Evolutionary conservation across 2,888 invertebrate species (phyloP).

Genomic region (Nyleta sp.): DNA sequence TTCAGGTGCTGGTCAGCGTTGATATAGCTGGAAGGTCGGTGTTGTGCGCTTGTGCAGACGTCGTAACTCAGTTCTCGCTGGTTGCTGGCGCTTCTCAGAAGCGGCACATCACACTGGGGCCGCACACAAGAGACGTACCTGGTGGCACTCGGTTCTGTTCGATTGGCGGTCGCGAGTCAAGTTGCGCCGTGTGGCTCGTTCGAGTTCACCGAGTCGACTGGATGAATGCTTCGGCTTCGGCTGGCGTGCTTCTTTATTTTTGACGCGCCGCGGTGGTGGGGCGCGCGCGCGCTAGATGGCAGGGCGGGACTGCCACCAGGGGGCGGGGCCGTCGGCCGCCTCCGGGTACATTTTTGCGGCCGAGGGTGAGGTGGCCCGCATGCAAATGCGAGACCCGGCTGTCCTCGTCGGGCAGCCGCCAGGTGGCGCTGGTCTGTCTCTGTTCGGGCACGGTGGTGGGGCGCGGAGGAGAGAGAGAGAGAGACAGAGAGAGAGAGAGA

Average conservation of each 20-base stretch:
- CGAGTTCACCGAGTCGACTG: conserved; percentile 81
- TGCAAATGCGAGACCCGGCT: conserved; percentile 28
- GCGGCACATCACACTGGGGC: too few relatives aligned
- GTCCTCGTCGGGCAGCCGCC: conserved; percentile 3
- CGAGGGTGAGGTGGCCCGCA: background rate
- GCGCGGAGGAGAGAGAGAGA: too few relatives aligned
- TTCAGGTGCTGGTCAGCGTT: too few relatives aligned
- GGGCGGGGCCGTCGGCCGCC: too few relatives aligned
- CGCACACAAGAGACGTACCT: too few relatives aligned
- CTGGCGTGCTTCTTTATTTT: conserved; percentile 74
- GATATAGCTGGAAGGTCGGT: too few relatives aligned
- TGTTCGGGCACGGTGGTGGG: too few relatives aligned
- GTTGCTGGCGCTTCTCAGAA: too few relatives aligned
- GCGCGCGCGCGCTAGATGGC: conserved; percentile 51
- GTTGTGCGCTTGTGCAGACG: too few relatives aligned
- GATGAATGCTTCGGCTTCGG: conserved; percentile 72
- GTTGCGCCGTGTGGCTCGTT: conserved; percentile 60
- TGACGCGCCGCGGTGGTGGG: conserved; percentile 54
- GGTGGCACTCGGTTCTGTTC: background rate
- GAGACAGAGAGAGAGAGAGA: too few relatives aligned
- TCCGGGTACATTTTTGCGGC: conserved; percentile 13
- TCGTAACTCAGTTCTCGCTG: too few relatives aligned
- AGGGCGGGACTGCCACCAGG: conserved; percentile 64
- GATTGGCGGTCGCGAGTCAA: background rate
- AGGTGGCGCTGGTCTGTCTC: too few relatives aligned